Evolutionary conservation across 2,113 vertebrate genomes (phyloP), one percentile per base, ranked within the genome.

Genomic region (Cariama cristata): DNA sequence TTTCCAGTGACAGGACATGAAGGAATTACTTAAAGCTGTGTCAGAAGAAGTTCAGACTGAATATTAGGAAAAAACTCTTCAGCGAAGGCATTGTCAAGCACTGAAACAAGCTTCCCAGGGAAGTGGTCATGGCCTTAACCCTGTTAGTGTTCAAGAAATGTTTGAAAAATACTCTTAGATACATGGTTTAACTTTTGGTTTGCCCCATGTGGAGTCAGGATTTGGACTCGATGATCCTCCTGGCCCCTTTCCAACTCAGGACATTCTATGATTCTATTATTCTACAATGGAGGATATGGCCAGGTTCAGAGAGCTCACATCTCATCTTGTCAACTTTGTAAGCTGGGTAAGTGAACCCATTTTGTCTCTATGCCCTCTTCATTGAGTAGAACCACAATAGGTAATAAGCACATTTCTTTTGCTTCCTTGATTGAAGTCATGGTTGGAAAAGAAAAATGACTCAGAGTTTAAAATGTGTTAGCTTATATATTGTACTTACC

Each of bases 1-100:
- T 74, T 13, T 32, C 12, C 28, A 38, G 38, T 56, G 44, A 6
- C 7, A 38, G 15, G 12, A 35, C 1, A 2, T 0, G 0, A 62
- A 18, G 26, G 8, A 67, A 27, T 52, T 12, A 5, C 35, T 49
- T 84, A 49, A n/a, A 80, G 11, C 8, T 56, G 6, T 23, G 26
- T 22, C 10, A 74, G 19, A 3, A 4, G 4, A 75, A 60, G 12
- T 28, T 71, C 45, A 71, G 30, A 19, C 14, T 38, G 30, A 8
- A 16, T 30, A 33, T 26, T 6, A 50, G 14, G 26, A 86, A 68
- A n/a, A 44, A 6, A 4, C 18, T 77, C 55, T 80, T 28, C 11
- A 35, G 4, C 35, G 26, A 47, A 1, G 8, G 5, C 4, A 6
- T 24, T 33, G 9, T 53, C 74, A 63, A 72, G 23, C 32, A 15